Conservation (phyloP, 1,140 invertebrate species). For the Octopus sinensis region DNA sequence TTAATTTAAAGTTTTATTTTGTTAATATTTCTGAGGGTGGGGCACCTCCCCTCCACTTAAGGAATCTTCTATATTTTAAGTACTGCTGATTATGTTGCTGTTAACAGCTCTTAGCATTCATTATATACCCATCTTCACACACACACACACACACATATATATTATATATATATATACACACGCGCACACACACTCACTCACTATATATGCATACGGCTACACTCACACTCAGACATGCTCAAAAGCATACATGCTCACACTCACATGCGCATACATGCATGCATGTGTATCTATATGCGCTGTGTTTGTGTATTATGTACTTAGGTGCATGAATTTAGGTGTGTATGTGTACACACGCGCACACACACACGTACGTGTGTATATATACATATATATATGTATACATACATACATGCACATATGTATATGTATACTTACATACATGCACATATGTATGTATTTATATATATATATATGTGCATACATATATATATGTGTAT, state of each 20-base stretch:
- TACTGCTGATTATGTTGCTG: too few species aligned
- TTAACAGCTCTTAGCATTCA: too few species aligned
- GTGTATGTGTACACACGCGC: conserved; percentile 1
- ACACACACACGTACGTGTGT: conserved; percentile 14
- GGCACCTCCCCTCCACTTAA: too few species aligned
- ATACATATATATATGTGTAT: not conserved
- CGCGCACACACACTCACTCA: conserved; percentile 9
- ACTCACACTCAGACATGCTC: not conserved
- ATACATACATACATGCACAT: conserved; percentile 7
- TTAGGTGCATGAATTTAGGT: not conserved
- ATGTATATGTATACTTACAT: conserved; percentile 3
- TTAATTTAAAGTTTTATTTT: too few species aligned
- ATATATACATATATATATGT: conserved; percentile 1
- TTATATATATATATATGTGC: not conserved
- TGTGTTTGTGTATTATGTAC: too few species aligned
- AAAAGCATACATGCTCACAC: conserved; percentile 12
- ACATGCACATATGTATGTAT: not conserved
- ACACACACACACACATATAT: conserved; percentile 13
- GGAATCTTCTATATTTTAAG: too few species aligned
- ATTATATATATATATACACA: not conserved
- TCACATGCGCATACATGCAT: conserved; percentile 11
- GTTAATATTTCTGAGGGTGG: too few species aligned
- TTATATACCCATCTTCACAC: not conserved
- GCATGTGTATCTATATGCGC: too few species aligned
- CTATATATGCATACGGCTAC: not conserved